Base-by-base conservation (phyloP, 2,888 invertebrate species). In the Epiperipatus broadwayi region DNA sequence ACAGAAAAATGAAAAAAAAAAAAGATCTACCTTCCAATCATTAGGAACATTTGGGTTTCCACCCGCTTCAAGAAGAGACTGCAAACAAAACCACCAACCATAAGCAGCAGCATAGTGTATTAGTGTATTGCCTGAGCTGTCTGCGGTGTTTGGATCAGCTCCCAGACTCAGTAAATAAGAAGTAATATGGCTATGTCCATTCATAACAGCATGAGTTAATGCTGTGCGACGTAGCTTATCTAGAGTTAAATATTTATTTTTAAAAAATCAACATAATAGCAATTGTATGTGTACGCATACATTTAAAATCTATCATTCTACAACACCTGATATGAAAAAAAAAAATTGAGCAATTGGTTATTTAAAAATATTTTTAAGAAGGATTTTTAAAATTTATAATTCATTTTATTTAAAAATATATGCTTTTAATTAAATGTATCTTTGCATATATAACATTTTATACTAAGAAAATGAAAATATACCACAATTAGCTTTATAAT, bases 31-130 rank as follows among this genome's bases (percentile, higher is more conserved):
- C 55, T 63, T 63, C 61, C 63, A 64, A 37, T 56, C 54, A 48
- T 63, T 64, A 10, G 53, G 44, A n/a, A 48, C 49, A 46, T 53
- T 56, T 3, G 58, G 50, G 18, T 54, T 51, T 21, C 61, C 62
- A 7, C 52, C 55, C 18, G 54, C 52, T 43, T 63, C 59, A 12
- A 64, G 49, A 12, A 67, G 52, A 5, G 64, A 45, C 43, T 63
- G 56, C 19, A 63, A 49, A 40, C 57, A 57, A 46, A 59, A 61
- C 47, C 61, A 58, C 65, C 66, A 67, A 14, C 67, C 67, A 49
- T 67, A 68, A 0, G 65, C 65, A 33, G 61, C 59, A 2, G 67
- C 66, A 50, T 67, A 67, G 50, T 67, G 66, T 2, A 63, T 53
- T 2, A 61, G 48, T 1, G 63, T 55, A 49, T 67, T 68, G 21